Evolutionary conservation across 1,140 invertebrate genomes (phyloP).

Genomic region (Spodoptera litura): DNA sequence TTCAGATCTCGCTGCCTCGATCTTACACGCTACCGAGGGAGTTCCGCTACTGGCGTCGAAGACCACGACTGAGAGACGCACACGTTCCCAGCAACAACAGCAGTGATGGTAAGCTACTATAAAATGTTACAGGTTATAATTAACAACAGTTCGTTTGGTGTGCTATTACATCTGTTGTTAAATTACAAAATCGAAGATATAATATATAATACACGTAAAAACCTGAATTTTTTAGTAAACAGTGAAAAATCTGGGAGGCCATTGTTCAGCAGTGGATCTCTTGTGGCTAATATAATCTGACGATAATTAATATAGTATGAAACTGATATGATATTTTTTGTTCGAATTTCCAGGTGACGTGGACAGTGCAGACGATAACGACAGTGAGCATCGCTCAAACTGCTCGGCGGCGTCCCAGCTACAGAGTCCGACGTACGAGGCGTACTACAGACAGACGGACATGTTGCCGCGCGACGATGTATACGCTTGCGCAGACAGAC

Average conservation of each 20-base stretch:
- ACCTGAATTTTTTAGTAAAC: too few species aligned
- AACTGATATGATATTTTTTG: too few species aligned
- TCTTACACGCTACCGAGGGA: constrained; percentile 94
- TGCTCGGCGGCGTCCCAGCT: constrained; percentile 71
- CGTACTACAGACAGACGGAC: constrained; percentile 46
- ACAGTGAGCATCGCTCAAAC: constrained; percentile 82
- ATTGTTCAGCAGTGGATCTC: too few species aligned
- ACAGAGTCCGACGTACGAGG: constrained; percentile 59
- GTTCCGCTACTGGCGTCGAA: constrained; percentile 92
- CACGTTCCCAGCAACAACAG: constrained; percentile 92
- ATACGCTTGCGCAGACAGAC: constrained; percentile 34
- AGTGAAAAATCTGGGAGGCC: too few species aligned
- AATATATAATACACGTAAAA: too few species aligned
- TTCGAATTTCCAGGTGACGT: constrained; percentile 85
- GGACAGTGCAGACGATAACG: constrained; percentile 88
- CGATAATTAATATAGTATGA: too few species aligned
- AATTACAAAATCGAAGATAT: too few species aligned
- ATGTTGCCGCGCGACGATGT: constrained; percentile 33
- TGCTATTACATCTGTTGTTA: too few species aligned
- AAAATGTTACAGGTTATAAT: too few species aligned
- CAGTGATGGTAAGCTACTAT: constrained; percentile 89
- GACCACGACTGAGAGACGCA: constrained; percentile 72
- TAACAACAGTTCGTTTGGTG: too few species aligned
- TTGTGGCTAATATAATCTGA: too few species aligned
- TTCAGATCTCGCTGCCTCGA: constrained; percentile 90